phyloP scores from a whole-genome alignment of 2,113 vertebrate species.

The Pogona vitticeps region DNA sequence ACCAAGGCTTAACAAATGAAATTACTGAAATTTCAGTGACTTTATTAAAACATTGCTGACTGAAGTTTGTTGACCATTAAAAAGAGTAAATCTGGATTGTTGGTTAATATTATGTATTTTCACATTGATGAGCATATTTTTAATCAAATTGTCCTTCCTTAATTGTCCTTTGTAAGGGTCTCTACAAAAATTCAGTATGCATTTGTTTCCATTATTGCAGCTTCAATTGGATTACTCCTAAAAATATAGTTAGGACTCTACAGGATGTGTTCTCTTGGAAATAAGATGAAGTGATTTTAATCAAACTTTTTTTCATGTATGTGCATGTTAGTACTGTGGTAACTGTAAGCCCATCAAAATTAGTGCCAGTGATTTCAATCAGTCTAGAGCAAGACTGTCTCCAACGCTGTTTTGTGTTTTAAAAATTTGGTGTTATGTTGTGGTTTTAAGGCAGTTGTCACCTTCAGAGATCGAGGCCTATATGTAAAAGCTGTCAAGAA shows the following conservation, averaged over 20 bases:
- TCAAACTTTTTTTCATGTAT: not conserved
- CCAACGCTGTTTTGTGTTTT: not conserved
- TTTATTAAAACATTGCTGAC: not conserved
- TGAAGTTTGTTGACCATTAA: not conserved
- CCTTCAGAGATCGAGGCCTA: not conserved
- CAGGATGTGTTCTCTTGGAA: not conserved
- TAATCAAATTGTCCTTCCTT: not conserved
- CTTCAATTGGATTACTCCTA: not conserved
- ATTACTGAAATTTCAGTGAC: accelerated
- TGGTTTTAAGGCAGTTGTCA: no score
- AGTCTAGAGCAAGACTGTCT: not conserved
- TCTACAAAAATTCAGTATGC: not conserved
- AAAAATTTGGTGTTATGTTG: not conserved
- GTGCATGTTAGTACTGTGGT: not conserved
- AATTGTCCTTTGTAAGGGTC: not conserved
- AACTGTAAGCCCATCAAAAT: not conserved
- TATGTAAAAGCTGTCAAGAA: not conserved
- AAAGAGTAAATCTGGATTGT: not conserved
- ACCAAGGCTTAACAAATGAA: not conserved
- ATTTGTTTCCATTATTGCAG: slow-evolving; percentile 1
- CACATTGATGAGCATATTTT: not conserved
- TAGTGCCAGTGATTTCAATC: not conserved
- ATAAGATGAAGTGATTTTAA: not conserved
- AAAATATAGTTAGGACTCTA: not conserved
- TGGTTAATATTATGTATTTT: not conserved